These are phyloP conservation scores for Paedocypris sp. DNA, from an alignment of 2,113 vertebrate species.

Conservation along the genomic window DNA sequence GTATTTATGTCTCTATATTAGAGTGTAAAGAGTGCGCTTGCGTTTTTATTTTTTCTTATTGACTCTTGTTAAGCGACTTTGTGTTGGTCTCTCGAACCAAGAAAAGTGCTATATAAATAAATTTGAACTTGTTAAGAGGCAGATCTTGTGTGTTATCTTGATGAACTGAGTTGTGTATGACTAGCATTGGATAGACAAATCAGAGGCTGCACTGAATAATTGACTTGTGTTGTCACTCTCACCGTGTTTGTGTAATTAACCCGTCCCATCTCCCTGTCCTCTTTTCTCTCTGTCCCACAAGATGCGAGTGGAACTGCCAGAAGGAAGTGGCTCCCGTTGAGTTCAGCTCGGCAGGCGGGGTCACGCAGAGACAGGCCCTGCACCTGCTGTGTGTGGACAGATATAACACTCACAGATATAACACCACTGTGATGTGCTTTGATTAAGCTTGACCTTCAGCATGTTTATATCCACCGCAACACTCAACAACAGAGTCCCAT, in stretches of 20 bases:
- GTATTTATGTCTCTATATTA: too few relatives aligned
- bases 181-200: too few relatives aligned
- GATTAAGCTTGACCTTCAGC: slow-evolving; percentile 47
- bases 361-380: slow-evolving; percentile 53
- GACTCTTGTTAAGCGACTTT: too few relatives aligned
- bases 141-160: too few relatives aligned
- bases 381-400: slow-evolving; percentile 8
- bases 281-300: slow-evolving; percentile 55
- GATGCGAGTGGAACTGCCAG: slow-evolving; percentile 57
- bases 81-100: too few relatives aligned
- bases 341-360: slow-evolving; percentile 49
- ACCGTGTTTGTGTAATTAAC: slow-evolving; percentile 59
- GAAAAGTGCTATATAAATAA: too few relatives aligned
- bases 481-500: slow-evolving; percentile 49
- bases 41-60: too few relatives aligned
- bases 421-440: background rate
- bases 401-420: background rate
- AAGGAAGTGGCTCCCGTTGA: slow-evolving; percentile 63
- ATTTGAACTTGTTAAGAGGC: too few relatives aligned
- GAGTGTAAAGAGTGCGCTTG: too few relatives aligned
- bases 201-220: too few relatives aligned
- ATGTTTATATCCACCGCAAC: slow-evolving; percentile 43
- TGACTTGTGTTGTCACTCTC: slow-evolving; percentile 34
- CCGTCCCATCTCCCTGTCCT: slow-evolving; percentile 37
- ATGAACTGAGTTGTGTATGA: too few relatives aligned